phyloP scores from a whole-genome alignment of 2,113 vertebrate species.

The Pollimyrus isidori region DNA sequence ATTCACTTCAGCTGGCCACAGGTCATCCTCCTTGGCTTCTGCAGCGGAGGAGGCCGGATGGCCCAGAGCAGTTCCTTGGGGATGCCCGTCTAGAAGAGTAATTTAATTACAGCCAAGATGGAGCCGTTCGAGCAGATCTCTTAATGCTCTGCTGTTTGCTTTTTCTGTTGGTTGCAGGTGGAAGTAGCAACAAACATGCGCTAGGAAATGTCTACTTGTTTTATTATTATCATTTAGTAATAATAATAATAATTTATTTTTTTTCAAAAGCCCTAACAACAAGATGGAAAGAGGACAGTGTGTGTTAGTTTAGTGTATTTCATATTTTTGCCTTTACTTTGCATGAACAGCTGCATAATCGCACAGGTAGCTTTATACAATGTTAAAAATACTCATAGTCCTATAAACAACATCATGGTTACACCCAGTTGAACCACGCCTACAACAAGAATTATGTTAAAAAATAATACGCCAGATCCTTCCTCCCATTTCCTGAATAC shows the following conservation, averaged over 20 bases:
- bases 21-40: slow-evolving; percentile 1
- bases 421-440: neutral
- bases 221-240: neutral
- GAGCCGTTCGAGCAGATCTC: slow-evolving; percentile 30
- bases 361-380: neutral
- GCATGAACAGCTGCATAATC: neutral
- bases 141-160: slow-evolving; percentile 50
- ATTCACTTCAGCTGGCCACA: slow-evolving; percentile 7
- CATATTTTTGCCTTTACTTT: neutral
- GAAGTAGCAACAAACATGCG: neutral
- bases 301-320: neutral
- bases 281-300: neutral
- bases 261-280: neutral
- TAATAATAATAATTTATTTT: neutral
- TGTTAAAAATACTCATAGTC: neutral
- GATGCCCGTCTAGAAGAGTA: neutral
- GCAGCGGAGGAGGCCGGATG: neutral
- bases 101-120: slow-evolving; percentile 48
- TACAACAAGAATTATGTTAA: neutral
- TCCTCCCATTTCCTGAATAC: neutral
- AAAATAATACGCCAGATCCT: slow-evolving; percentile 10
- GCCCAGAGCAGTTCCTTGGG: slow-evolving; percentile 7
- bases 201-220: neutral
- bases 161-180: neutral
- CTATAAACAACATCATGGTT: neutral